Evolutionary conservation across 2,888 invertebrate species (phyloP).

Genomic region (Diplolepis rosae): DNA sequence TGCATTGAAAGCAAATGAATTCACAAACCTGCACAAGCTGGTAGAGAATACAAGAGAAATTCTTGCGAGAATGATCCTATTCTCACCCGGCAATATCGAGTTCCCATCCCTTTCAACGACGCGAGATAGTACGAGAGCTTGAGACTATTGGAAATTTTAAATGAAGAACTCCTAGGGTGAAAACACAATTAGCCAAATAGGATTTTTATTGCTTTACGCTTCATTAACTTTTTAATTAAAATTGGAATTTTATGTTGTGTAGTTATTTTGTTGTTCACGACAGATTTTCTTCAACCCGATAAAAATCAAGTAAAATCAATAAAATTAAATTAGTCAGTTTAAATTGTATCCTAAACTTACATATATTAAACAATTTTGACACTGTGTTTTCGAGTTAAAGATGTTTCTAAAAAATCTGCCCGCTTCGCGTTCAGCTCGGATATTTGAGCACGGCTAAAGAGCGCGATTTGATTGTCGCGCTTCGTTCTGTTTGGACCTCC

Average conservation of each 20-base stretch:
- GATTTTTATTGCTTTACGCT: background rate
- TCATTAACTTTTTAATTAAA: constrained; percentile 27
- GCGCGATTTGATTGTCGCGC: too few species aligned
- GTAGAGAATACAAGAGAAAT: constrained; percentile 27
- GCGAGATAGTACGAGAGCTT: constrained; percentile 23
- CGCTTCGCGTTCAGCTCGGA: too few species aligned
- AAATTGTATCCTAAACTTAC: too few species aligned
- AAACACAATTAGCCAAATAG: constrained; percentile 29
- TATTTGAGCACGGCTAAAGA: too few species aligned
- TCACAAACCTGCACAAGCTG: constrained; percentile 27
- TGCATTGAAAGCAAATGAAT: constrained; percentile 27
- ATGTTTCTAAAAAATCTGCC: too few species aligned
- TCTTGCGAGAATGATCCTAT: constrained; percentile 29
- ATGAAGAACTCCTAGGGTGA: constrained; percentile 29
- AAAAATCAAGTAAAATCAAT: too few species aligned
- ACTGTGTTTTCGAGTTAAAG: too few species aligned
- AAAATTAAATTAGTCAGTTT: too few species aligned
- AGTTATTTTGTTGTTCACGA: too few species aligned
- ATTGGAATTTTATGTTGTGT: constrained; percentile 14
- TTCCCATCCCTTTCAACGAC: constrained; percentile 12
- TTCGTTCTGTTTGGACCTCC: too few species aligned
- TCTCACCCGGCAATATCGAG: constrained; percentile 27
- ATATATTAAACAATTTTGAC: too few species aligned
- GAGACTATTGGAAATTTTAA: constrained; percentile 30
- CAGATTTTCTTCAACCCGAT: too few species aligned